Evolutionary conservation across 2,113 vertebrate genomes (phyloP), one percentile per base, ranked within the genome.

Genomic region (Epinephelus lanceolatus): DNA sequence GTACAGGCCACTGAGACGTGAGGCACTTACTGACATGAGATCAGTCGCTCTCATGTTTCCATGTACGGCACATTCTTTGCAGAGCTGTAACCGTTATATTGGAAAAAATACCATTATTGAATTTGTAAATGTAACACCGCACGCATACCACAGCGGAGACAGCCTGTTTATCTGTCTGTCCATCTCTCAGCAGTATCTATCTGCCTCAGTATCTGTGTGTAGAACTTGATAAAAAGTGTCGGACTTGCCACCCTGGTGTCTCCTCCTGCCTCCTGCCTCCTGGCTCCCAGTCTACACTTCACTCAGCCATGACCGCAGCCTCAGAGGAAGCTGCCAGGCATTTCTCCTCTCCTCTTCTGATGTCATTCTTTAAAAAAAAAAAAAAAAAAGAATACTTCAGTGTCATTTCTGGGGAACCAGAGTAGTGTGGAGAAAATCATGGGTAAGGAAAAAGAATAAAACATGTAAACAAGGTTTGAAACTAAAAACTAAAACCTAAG

Each of bases 291-390:
- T 42, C 70, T 81, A 72, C 65, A 55, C 76, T 83, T 85, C 88
- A 74, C 78, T 88, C 77, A 83, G 67, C 86, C 77, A 40, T 85
- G 86, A 87, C 87, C 76, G 25, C 84, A 84, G 73, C 83, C 84
- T 85, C 71, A 63, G 72, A 89, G 57, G 85, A 80, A 71, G 79
- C 86, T 89, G 80, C 83, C 86, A 72, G 71, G 45, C 65, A 30
- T 60, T 82, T 68, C 68, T 80, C 55, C 53, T 66, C 86, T 56
- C 57, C 30, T 13, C 76, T 77, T 59, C 55, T 74, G 65, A 81
- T 89, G 82, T 87, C 77, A 74, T 52, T 65, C 63, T 49, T 13
- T 37, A 4, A 61, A 19, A 21, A 13, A 69, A 27, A 6, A 61
- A 17, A 6, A 61, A 19, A 21, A 13, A 69, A 62, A 55, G 5